These are phyloP conservation scores for Saccostrea cuccullata DNA, from an alignment of 1,140 invertebrate species.

Conservation along the genomic window DNA sequence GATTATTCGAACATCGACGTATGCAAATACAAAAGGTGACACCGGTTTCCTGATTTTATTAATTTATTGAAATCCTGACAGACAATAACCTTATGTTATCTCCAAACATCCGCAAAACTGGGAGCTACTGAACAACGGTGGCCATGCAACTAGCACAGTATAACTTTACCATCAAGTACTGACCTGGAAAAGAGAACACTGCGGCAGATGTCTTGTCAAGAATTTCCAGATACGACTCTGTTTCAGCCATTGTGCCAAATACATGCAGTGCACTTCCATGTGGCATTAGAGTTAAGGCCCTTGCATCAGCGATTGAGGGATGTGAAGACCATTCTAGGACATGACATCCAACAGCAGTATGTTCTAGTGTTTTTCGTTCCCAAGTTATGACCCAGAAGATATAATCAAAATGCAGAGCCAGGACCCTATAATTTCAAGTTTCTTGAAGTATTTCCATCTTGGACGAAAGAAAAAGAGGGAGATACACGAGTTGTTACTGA, in stretches of 20 bases:
- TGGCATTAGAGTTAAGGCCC: too few species aligned
- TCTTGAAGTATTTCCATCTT: constrained; percentile 4
- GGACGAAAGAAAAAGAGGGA: background rate
- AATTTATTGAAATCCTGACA: constrained; percentile 55
- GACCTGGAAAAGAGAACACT: constrained; percentile 23
- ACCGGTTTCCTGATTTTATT: constrained; percentile 45
- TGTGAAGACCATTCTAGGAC: too few species aligned
- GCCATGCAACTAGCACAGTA: constrained; percentile 51
- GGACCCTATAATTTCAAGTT: constrained; percentile 19
- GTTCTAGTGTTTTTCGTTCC: constrained; percentile 1
- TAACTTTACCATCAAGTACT: constrained; percentile 53
- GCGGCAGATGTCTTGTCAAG: too few species aligned
- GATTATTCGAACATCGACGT: too few species aligned
- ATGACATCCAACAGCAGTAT: background rate
- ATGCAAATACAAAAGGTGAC: constrained; percentile 51
- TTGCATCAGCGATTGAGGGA: too few species aligned
- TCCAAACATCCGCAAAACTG: constrained; percentile 56
- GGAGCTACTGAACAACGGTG: constrained; percentile 55
- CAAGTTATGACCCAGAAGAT: constrained; percentile 21
- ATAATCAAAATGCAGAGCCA: constrained; percentile 1
- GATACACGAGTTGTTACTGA: background rate
- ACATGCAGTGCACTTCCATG: too few species aligned
- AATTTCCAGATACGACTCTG: too few species aligned
- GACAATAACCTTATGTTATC: constrained; percentile 58
- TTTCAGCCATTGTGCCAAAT: too few species aligned